Conservation (phyloP, 2,797 vertebrate species). For the Euphonia xanthogaster region DNA sequence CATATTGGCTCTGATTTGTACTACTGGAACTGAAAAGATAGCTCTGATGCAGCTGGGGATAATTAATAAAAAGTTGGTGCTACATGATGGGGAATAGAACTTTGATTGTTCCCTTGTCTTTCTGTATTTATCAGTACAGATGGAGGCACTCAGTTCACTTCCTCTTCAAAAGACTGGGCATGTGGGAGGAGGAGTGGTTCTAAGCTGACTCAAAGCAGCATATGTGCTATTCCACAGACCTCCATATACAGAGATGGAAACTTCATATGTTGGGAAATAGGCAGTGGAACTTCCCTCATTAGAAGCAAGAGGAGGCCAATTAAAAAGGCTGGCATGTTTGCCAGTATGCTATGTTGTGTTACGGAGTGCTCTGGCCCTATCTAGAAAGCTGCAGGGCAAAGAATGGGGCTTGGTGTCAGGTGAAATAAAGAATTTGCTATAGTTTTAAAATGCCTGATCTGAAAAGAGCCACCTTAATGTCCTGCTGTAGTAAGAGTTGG, state of each 20-base stretch:
- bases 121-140: background rate
- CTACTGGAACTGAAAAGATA: background rate
- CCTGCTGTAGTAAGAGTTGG: background rate
- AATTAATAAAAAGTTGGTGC: background rate
- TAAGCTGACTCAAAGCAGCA: background rate
- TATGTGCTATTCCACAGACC: background rate
- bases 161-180: background rate
- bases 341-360: background rate
- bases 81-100: background rate
- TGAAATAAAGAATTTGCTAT: background rate
- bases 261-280: background rate
- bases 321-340: background rate
- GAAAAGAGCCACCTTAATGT: background rate
- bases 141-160: background rate
- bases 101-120: background rate
- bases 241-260: background rate
- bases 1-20: background rate
- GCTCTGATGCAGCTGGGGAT: background rate
- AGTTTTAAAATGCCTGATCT: background rate
- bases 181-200: background rate
- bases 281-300: background rate
- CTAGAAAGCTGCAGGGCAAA: background rate
- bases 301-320: background rate
- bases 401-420: background rate
- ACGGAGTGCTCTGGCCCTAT: background rate